Percentiles rank a stretch among this genome's conserved stretches.
phyloP scores from a whole-genome alignment of 2,888 invertebrate genomes.

The Dusona sp. region DNA sequence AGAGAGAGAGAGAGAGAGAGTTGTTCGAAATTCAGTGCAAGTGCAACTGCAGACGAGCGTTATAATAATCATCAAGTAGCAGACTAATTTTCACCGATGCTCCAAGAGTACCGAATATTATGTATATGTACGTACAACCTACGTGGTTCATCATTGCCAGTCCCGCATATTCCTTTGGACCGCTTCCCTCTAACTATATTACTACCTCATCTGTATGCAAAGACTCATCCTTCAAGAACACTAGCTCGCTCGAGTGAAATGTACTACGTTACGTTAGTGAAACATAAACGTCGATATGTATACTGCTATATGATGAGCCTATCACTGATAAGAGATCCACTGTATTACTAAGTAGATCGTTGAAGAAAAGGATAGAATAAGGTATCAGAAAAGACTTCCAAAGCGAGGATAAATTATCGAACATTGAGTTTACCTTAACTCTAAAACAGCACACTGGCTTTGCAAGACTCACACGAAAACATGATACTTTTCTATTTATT shows the following conservation, averaged over 20 bases:
- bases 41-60: conserved; percentile 26
- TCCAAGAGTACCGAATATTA: conserved; percentile 14
- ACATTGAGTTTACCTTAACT: not conserved
- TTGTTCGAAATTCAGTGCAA: conserved; percentile 30
- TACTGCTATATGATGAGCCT: conserved; percentile 1
- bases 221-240: conserved; percentile 30
- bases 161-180: conserved; percentile 34
- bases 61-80: conserved; percentile 52
- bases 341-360: not conserved
- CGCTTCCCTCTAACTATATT: conserved; percentile 34
- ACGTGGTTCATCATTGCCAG: conserved; percentile 21
- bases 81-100: conserved; percentile 49
- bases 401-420: not conserved
- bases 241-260: conserved; percentile 31
- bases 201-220: conserved; percentile 48
- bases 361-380: conserved; percentile 4
- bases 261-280: conserved; percentile 26
- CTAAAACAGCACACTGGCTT: not conserved
- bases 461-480: not conserved
- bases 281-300: conserved; percentile 34
- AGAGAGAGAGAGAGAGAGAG: conserved; percentile 1
- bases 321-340: conserved; percentile 17
- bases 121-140: conserved; percentile 21
- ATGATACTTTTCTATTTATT: not conserved
- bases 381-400: not conserved